phyloP scores from a whole-genome alignment of 2,797 vertebrate species.

The Syngnathus acus region DNA sequence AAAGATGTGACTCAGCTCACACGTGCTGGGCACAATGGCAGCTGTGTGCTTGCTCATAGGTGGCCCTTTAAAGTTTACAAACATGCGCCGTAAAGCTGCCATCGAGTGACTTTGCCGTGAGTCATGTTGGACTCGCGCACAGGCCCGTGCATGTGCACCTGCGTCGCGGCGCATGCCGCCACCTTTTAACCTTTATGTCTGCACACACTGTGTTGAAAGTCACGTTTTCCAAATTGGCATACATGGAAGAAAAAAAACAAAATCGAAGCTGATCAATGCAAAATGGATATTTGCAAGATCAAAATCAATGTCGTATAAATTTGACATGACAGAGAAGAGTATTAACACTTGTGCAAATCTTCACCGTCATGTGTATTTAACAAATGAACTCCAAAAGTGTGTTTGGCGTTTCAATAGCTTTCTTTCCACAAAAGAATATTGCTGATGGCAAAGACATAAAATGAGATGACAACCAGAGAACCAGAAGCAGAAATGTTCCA shows the following conservation, averaged over 20 bases:
- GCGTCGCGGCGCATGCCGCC: background rate
- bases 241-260: background rate
- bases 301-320: too few species aligned
- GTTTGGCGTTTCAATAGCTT: too few species aligned
- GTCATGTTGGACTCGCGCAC: constrained; percentile 56
- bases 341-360: too few species aligned
- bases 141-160: constrained; percentile 16
- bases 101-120: constrained; percentile 52
- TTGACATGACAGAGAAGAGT: too few species aligned
- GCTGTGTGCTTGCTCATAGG: constrained; percentile 57
- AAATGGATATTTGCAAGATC: too few species aligned
- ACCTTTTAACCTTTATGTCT: background rate
- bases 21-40: constrained; percentile 46
- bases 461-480: background rate
- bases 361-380: too few species aligned
- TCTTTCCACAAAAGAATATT: background rate
- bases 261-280: background rate
- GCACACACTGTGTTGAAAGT: background rate
- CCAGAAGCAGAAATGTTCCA: background rate
- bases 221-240: background rate
- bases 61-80: constrained; percentile 59
- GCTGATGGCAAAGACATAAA: background rate
- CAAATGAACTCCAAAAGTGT: too few species aligned
- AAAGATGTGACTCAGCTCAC: constrained; percentile 48
- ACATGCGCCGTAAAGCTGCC: constrained; percentile 57